These are phyloP conservation scores for Bubalus kerabau DNA, from an alignment of 2,113 vertebrate genomes.

Conservation along the genomic window DNA sequence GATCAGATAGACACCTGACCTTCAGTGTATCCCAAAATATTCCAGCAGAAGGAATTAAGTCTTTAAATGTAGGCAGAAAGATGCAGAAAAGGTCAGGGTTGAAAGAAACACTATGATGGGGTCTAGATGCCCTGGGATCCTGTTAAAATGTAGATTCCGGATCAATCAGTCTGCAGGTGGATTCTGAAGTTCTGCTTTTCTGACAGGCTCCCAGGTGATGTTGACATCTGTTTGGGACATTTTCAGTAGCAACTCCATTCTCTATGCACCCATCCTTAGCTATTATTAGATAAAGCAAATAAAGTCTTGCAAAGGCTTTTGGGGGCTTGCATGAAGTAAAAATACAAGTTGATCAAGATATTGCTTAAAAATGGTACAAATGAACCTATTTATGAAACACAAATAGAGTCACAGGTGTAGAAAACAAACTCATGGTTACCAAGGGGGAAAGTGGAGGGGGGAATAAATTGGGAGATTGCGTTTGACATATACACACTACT, in stretches of 20 bases:
- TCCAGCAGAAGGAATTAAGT: neutral
- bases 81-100: neutral
- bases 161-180: neutral
- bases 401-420: neutral
- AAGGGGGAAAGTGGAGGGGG: neutral
- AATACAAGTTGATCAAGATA: neutral
- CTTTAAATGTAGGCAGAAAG: neutral
- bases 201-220: neutral
- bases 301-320: neutral
- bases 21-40: constrained; percentile 18
- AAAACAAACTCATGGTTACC: neutral
- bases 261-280: neutral
- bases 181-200: neutral
- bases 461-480: neutral
- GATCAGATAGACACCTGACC: constrained; percentile 13
- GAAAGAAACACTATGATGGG: neutral
- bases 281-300: neutral
- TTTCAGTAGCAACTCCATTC: neutral
- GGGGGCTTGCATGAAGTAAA: neutral
- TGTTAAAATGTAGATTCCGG: neutral
- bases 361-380: neutral
- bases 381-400: neutral
- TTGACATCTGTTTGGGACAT: neutral
- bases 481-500: neutral
- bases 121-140: neutral